phyloP scores from a whole-genome alignment of 2,797 vertebrate genomes.

The Enoplosus armatus region DNA sequence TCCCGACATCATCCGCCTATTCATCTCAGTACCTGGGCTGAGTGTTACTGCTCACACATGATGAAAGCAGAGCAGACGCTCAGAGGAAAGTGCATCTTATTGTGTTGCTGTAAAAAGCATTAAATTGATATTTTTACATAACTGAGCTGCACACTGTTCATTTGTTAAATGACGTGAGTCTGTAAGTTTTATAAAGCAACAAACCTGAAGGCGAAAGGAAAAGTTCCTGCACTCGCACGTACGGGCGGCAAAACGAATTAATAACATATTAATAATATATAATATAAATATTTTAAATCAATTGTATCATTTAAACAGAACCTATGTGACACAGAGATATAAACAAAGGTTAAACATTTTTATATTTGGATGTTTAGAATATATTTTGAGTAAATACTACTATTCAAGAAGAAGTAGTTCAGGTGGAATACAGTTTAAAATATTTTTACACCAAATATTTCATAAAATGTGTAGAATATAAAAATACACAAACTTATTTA shows the following conservation, averaged over 20 bases:
- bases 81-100: constrained; percentile 17
- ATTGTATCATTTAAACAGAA: background rate
- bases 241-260: too few species aligned
- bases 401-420: too few species aligned
- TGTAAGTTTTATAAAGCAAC: background rate
- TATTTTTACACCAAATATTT: background rate
- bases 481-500: background rate
- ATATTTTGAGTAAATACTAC: too few species aligned
- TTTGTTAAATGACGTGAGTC: background rate
- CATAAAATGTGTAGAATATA: background rate
- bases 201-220: constrained; percentile 27
- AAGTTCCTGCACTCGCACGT: background rate
- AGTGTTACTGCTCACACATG: background rate
- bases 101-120: constrained; percentile 18
- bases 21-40: constrained; percentile 39
- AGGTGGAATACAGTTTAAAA: background rate
- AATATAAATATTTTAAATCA: too few species aligned
- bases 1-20: constrained; percentile 29
- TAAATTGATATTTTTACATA: background rate
- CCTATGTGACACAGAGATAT: background rate
- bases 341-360: background rate
- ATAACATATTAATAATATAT: too few species aligned
- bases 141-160: background rate
- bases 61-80: constrained; percentile 1
- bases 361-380: too few species aligned